Evolutionary conservation across 2,888 invertebrate genomes (phyloP).

Genomic region (Dysmachus trigonus): DNA sequence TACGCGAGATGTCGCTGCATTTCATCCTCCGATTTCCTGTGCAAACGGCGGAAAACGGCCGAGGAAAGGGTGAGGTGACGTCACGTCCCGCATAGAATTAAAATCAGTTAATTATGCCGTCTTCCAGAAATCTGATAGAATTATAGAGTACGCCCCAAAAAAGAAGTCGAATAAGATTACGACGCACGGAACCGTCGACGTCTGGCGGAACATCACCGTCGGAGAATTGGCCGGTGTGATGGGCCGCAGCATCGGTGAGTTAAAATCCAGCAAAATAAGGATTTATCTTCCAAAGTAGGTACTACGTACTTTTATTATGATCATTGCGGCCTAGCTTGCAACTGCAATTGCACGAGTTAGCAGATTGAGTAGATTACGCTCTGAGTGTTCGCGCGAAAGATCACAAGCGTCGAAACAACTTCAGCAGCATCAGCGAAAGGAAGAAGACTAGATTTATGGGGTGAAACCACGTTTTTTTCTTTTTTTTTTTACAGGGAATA

Average conservation of each 20-base stretch:
- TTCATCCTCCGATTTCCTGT: constrained; percentile 57
- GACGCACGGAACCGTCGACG: constrained; percentile 66
- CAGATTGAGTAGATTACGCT: too few species aligned
- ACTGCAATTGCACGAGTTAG: too few species aligned
- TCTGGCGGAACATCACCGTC: constrained; percentile 86
- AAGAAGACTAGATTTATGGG: too few species aligned
- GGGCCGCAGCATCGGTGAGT: constrained; percentile 70
- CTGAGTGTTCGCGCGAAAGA: too few species aligned
- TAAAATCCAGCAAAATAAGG: too few species aligned
- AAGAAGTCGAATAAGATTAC: constrained; percentile 57
- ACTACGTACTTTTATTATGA: too few species aligned
- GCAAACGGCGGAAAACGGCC: constrained; percentile 70
- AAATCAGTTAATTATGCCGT: not conserved
- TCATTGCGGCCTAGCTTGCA: too few species aligned
- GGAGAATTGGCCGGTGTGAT: constrained; percentile 74
- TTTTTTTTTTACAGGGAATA: too few species aligned
- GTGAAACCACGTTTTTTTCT: too few species aligned
- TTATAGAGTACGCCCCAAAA: constrained; percentile 69
- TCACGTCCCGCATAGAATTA: not conserved
- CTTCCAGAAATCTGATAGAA: constrained; percentile 65
- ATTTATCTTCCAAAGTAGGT: too few species aligned
- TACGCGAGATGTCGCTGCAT: constrained; percentile 54
- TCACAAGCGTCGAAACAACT: too few species aligned
- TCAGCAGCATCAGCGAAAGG: too few species aligned
- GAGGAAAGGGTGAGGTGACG: constrained; percentile 69